phyloP scores from a whole-genome alignment of 2,113 vertebrate genomes.

The Emydura subglobosa region DNA sequence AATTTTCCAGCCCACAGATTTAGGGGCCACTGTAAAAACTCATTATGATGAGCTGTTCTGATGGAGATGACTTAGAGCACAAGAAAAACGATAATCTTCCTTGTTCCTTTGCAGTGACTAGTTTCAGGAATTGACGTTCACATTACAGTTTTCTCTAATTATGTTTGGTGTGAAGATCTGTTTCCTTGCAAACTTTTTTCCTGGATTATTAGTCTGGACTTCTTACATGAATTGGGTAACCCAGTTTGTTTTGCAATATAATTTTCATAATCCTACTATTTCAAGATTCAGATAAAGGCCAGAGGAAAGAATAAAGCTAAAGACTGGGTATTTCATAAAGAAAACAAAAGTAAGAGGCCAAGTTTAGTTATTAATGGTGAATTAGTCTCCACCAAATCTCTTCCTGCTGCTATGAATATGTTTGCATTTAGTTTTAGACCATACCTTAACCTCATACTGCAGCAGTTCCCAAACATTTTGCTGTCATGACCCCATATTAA shows the following conservation, averaged over 20 bases:
- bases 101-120: background rate
- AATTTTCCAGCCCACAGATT: background rate
- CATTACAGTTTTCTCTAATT: background rate
- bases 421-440: background rate
- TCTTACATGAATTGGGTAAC: background rate
- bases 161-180: background rate
- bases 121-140: background rate
- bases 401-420: background rate
- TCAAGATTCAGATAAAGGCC: background rate
- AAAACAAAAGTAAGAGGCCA: background rate
- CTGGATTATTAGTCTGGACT: background rate
- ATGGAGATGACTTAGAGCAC: background rate
- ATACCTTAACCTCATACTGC: background rate
- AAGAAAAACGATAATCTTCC: background rate
- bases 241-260: background rate
- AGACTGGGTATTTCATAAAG: background rate
- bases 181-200: background rate
- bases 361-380: background rate
- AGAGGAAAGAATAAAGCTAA: background rate
- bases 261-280: background rate
- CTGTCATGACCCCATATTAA: background rate
- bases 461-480: background rate
- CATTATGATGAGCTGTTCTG: background rate
- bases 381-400: background rate
- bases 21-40: background rate